phyloP scores from a whole-genome alignment of 2,888 invertebrate species.

The Cephus nigrinus region DNA sequence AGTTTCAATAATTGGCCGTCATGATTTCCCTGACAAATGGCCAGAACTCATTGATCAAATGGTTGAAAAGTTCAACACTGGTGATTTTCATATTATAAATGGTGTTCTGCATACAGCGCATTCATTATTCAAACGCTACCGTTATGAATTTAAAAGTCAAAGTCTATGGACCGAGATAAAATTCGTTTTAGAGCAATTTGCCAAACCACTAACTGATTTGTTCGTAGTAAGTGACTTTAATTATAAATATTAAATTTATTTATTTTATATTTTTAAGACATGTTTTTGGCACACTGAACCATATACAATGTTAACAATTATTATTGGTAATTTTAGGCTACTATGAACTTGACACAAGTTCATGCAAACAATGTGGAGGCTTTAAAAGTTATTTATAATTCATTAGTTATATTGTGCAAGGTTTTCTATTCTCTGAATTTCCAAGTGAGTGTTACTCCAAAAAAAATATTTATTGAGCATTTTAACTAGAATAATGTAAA shows the following conservation, averaged over 20 bases:
- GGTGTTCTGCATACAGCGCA: conserved; percentile 95
- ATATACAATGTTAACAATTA: not conserved
- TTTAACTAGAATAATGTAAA: not conserved
- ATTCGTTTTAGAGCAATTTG: conserved; percentile 93
- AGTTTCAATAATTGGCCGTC: conserved; percentile 94
- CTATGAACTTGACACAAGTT: conserved; percentile 82
- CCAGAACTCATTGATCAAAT: conserved; percentile 92
- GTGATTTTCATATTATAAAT: conserved; percentile 94
- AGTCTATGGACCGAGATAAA: conserved; percentile 97
- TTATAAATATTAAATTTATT: conserved; percentile 25
- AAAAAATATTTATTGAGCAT: not conserved
- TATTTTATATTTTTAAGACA: conserved; percentile 13
- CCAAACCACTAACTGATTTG: conserved; percentile 92
- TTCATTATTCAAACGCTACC: conserved; percentile 95
- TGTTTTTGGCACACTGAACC: not conserved
- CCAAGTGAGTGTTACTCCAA: conserved; percentile 71
- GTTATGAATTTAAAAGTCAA: conserved; percentile 96
- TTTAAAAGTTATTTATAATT: conserved; percentile 88
- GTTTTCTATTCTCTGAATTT: conserved; percentile 97
- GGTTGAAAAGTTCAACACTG: conserved; percentile 89
- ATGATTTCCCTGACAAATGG: conserved; percentile 98
- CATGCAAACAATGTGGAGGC: conserved; percentile 85
- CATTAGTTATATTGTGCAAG: conserved; percentile 88
- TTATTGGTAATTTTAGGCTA: conserved; percentile 72
- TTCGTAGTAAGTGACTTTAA: conserved; percentile 75